Base-by-base conservation (phyloP, 1,140 invertebrate genomes). In the Rhagoletis zephyria region DNA sequence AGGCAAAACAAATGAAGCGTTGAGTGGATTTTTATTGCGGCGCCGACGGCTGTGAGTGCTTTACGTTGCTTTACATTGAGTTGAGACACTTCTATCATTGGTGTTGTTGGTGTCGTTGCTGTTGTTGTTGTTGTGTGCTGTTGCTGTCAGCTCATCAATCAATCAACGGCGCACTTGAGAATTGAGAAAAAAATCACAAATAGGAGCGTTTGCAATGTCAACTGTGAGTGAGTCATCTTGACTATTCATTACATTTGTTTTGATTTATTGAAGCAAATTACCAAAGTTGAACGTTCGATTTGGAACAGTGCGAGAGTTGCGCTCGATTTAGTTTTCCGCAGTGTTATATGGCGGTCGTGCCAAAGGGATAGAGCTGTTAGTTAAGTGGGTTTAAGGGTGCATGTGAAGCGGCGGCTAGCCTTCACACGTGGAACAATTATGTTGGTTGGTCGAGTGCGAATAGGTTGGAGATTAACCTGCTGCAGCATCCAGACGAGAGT, bases 91-190 rank as follows among this genome's bases (percentile, higher is more conserved):
- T 77, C 30, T 48, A 77, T 77, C 45, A 67, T 30, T 30, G 30
- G 30, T 30, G 30, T 30, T 30, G 30, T 30, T 30, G 19, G 0
- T 10, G 30, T 42, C 10, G 65, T 40, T 74, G 67, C 40, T 70
- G 67, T 7, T 6, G 67, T 81, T 81, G 74, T 56, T 51, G 74
- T n/a, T n/a, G n/a, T n/a, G n/a, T n/a, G n/a, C n/a, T n/a, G n/a
- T 81, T 81, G 74, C 9, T 56, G 74, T 81, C 48, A 30, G n/a
- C 48, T 81, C 74, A 81, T 81, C 74, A 81, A 81, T 81, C 74
- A 81, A 67, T 51, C 14, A 70, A 16, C 7, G 16, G 30, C 30
- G 16, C 48, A 56, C 51, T 81, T 56, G 48, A 19, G 74, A 51
- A 7, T 56, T 7, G 51, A 7, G 51, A 56, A 56, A 56, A 56